phyloP scores from a whole-genome alignment of 2,888 invertebrate genomes.

The Callosobruchus maculatus region DNA sequence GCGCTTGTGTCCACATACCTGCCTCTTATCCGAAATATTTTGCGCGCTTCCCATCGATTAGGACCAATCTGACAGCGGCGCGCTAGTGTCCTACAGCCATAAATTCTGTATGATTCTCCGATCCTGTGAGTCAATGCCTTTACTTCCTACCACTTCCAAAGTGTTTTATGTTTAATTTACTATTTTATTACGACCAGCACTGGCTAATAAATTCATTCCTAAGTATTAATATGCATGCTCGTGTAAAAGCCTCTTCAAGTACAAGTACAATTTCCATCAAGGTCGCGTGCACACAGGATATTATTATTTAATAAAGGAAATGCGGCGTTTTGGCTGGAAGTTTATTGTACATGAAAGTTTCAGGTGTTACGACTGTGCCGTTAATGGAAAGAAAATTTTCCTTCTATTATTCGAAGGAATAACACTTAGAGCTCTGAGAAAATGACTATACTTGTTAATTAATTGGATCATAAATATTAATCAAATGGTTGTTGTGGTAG shows the following conservation, averaged over 20 bases:
- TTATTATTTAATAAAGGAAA: not conserved
- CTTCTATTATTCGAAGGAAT: not conserved
- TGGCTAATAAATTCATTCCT: not conserved
- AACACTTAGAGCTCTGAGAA: not conserved
- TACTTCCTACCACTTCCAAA: too few relatives aligned
- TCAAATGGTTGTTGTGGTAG: too few relatives aligned
- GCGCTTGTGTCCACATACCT: too few relatives aligned
- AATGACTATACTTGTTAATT: too few relatives aligned
- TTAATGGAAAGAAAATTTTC: not conserved
- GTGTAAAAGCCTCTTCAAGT: not conserved
- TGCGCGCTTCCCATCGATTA: too few relatives aligned
- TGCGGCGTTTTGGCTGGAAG: not conserved
- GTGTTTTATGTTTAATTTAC: not conserved
- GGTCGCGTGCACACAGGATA: not conserved
- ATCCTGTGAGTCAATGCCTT: too few relatives aligned
- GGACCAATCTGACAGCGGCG: too few relatives aligned
- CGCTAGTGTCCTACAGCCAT: too few relatives aligned
- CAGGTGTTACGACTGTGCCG: not conserved
- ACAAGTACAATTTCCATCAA: not conserved
- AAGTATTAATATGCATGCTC: not conserved
- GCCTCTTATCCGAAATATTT: too few relatives aligned
- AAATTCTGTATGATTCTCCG: too few relatives aligned
- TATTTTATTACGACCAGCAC: not conserved
- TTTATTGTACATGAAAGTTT: not conserved
- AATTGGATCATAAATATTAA: too few relatives aligned